Evolutionary conservation across 2,113 vertebrate species (phyloP), one percentile per base, ranked within the genome.

Genomic region (Labrus mixtus): DNA sequence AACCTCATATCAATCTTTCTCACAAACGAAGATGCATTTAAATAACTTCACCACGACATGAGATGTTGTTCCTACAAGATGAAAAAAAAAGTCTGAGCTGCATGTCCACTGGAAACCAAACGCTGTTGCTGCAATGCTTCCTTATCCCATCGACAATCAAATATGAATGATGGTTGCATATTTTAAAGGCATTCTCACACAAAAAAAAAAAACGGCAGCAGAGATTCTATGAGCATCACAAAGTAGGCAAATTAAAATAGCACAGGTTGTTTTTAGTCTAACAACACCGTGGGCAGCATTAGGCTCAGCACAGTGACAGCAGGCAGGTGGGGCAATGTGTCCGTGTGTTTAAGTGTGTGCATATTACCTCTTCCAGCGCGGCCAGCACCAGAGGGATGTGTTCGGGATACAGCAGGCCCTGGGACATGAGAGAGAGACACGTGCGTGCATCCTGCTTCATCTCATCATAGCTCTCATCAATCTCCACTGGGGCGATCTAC

Each of bases 371-470:
- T 91, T 96, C 96, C 92, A 99, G 95, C 70, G 96, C 95, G 85
- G 95, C 89, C 92, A 99, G 93, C 84, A 98, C 97, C 94, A 96
- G 92, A 91, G 96, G 96, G 94, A 98, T 96, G 94, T 99, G 98
- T 87, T 97, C 95, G 71, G 97, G 96, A 94, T 97, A 97, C 74
- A 99, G 94, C 87, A 99, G 95, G 82, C 97, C 97, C 95, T 99
- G 98, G 95, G 98, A 98, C 97, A 99, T 97, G 83, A 99, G 93
- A 1, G 96, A 99, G 81, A 99, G 95, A 91, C 97, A 99, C 85
- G 97, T 96, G 93, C 97, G 98, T 8, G 98, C 96, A 89, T 99
- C 98, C 95, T 97, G 97, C 90, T 99, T 99, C 91, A 99, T 95
- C 90, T 99, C 98, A 95, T 99, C 98, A 11, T 98, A 99, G 93